Percentiles rank a stretch among this genome's conserved stretches.
These are phyloP conservation scores for Marcusenius ussheri DNA, from an alignment of 2,113 vertebrate species.

Conservation along the genomic window DNA sequence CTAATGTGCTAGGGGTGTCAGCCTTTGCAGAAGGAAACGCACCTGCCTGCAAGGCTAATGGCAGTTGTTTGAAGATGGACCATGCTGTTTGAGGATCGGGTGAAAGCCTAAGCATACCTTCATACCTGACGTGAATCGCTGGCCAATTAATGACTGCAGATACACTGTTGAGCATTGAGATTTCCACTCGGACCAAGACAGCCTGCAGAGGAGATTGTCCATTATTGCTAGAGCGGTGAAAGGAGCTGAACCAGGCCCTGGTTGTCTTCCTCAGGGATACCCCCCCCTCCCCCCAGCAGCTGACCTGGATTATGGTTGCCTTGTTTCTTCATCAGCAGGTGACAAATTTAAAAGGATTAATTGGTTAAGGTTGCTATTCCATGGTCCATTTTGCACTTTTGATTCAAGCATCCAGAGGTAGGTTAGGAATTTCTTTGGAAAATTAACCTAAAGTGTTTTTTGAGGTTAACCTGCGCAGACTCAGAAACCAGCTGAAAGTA, in stretches of 20 bases:
- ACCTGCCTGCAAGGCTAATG: not conserved
- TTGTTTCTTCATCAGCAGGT: constrained; percentile 1
- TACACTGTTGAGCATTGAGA: not conserved
- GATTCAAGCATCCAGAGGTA: not conserved
- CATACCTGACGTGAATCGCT: not conserved
- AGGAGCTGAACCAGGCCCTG: not conserved
- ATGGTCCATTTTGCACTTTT: not conserved
- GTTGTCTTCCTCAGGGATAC: not conserved
- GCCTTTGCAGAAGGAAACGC: not conserved
- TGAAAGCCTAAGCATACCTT: not conserved
- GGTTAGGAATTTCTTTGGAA: constrained; percentile 36
- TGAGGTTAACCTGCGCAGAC: not conserved
- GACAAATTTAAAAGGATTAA: not conserved
- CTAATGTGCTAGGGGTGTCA: not conserved
- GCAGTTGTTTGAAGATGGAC: not conserved
- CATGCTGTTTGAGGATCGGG: not conserved
- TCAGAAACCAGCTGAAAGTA: not conserved
- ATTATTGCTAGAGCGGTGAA: not conserved
- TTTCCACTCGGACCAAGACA: not conserved
- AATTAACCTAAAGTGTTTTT: constrained; percentile 27
- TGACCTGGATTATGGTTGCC: not conserved
- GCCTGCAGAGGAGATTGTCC: not conserved
- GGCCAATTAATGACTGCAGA: not conserved
- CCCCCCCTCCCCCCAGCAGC: not conserved
- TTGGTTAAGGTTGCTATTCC: not conserved